Evolutionary conservation across 2,797 vertebrate genomes (phyloP), one percentile per base, ranked within the genome.

Genomic region (Gymnothorax javanicus): DNA sequence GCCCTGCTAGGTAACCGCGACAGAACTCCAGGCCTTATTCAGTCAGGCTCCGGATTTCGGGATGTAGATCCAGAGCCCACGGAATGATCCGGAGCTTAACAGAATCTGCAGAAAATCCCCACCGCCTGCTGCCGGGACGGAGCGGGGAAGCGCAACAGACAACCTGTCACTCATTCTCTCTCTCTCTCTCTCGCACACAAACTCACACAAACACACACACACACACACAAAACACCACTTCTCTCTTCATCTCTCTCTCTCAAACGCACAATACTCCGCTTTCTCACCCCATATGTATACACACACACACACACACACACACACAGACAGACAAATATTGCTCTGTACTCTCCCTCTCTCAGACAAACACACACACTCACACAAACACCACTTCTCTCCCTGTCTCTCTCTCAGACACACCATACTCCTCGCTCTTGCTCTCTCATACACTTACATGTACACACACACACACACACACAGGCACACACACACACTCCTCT

Each of bases 21-120:
- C 7, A 82, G 23, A 52, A 81, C 73, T 23, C 12, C 27, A 33
- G 23, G 11, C 33, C n/a, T 15, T 64, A 60, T 86, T 62, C 20
- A 81, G 7, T 56, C 17, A 56, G 17, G 17, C 43, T 20, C 17
- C 13, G n/a, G 85, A 52, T 52, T 82, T 82, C 57, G 79, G 77
- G 33, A 82, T 64, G 58, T 77, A 56, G 85, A 82, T 2, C 52
- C 64, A 62, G 60, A 83, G 54, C 23, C 52, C n/a, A 58, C 25
- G 56, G 56, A 57, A 27, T 67, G 64, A 12, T 54, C n/a, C 43
- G 79, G 79, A 86, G 62, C 64, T 20, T 86, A 20, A 71, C 54
- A n/a, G 12, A 43, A 64, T 50, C 50, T 56, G 4, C 12, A 43
- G 7, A 54, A 59, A 52, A 67, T 23, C 7, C 33, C 52, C 62